These are phyloP conservation scores for Hoplias malabaricus DNA, from an alignment of 2,113 vertebrate genomes.

Conservation along the genomic window DNA sequence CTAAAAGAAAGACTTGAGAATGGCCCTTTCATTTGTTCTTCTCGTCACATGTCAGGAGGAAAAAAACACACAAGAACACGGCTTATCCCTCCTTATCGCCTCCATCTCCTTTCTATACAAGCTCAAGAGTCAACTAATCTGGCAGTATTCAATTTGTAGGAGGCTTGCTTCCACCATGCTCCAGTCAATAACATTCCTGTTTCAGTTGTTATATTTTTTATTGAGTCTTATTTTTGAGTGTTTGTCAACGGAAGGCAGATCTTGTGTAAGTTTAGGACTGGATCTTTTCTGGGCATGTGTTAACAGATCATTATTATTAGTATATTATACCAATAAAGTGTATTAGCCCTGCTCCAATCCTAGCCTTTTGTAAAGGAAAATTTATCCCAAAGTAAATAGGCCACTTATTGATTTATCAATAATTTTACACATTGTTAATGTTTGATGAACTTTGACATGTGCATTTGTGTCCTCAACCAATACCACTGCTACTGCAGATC, in stretches of 20 bases:
- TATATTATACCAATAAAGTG: too few species aligned
- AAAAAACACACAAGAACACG: slow-evolving; percentile 51
- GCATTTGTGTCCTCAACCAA: too few species aligned
- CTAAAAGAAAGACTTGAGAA: slow-evolving; percentile 52
- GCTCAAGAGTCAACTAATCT: slow-evolving; percentile 73
- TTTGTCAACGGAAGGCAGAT: background rate
- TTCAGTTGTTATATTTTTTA: too few species aligned
- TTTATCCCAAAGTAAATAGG: too few species aligned
- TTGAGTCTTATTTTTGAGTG: too few species aligned
- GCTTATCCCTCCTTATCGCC: slow-evolving; percentile 52
- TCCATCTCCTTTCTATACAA: slow-evolving; percentile 57
- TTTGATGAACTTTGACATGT: too few species aligned
- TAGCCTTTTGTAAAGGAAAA: too few species aligned
- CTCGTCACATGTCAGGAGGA: slow-evolving; percentile 51
- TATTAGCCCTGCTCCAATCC: too few species aligned
- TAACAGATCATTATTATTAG: background rate
- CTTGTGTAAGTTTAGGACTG: background rate
- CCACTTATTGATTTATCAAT: too few species aligned
- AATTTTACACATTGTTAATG: too few species aligned
- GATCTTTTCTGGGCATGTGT: background rate
- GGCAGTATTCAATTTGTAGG: slow-evolving; percentile 73
- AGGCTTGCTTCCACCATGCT: slow-evolving; percentile 35
- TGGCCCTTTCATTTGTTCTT: slow-evolving; percentile 55
- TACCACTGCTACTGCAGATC: too few species aligned
- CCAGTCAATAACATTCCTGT: background rate